Conservation (phyloP, 2,797 vertebrate species). For the Argentina silus region DNA sequence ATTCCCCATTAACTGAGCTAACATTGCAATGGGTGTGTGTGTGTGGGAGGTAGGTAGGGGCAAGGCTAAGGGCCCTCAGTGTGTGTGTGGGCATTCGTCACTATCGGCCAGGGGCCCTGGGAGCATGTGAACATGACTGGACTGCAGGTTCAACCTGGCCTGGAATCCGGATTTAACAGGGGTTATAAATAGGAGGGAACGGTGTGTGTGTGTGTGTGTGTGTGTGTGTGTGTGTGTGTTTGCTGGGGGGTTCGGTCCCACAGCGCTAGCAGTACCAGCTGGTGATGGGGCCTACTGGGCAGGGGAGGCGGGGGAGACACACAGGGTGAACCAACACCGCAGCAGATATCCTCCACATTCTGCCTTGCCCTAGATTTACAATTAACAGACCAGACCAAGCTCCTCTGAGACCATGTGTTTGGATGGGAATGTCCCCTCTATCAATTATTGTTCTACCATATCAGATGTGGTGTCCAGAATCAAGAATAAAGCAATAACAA, state of each 20-base stretch:
- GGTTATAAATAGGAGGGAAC: slow-evolving; percentile 69
- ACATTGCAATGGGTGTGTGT: background rate
- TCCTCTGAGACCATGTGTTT: no score
- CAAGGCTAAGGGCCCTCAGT: slow-evolving; percentile 36
- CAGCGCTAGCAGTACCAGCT: no score
- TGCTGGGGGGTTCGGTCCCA: background rate
- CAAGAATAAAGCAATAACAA: no score
- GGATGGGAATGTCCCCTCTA: no score
- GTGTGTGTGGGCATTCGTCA: slow-evolving; percentile 67
- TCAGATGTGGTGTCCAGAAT: no score
- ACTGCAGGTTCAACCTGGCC: slow-evolving; percentile 44
- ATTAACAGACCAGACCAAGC: no score
- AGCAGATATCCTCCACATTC: slow-evolving; percentile 40
- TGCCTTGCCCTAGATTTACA: no score
- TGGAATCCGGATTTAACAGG: slow-evolving; percentile 64
- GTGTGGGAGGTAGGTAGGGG: slow-evolving; percentile 22
- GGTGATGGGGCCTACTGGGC: background rate
- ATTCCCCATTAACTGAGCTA: slow-evolving; percentile 18
- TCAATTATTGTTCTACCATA: no score
- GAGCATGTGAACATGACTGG: slow-evolving; percentile 67
- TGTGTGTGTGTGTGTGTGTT: slow-evolving; percentile 26
- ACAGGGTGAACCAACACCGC: slow-evolving; percentile 63
- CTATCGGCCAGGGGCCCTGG: slow-evolving; percentile 46
- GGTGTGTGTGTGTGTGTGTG: slow-evolving; percentile 34
- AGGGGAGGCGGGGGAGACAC: slow-evolving; percentile 17